Evolutionary conservation across 92 coral and sea anemone species (phyloP), one percentile per base, ranked within the genome.

Genomic region (Epizoanthus illoricatus): DNA sequence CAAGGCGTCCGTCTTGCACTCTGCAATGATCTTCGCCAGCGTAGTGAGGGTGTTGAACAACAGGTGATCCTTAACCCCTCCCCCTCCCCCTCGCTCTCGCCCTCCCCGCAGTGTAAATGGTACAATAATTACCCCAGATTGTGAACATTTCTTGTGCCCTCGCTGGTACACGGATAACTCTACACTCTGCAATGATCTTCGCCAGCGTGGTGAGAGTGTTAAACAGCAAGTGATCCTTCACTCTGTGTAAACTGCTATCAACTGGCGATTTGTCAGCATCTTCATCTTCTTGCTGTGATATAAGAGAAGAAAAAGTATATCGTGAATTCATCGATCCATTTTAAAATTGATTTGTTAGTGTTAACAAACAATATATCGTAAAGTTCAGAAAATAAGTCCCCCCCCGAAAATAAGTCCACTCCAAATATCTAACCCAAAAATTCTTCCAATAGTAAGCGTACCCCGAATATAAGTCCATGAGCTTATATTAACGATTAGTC

Each of bases 31-130:
- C 70, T 97, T 97, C 2, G 94, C 92, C 84, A 97, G 85, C 8
- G 97, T 88, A 21, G 94, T 90, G 43, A 97, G 92, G 58, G 97
- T 76, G 72, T 94, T 97, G 57, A 97, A 94, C 65, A 97, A 89
- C 63, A 93, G 75, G 58, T 97, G 98, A 78, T 97, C 99, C 72
- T 81, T 90, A n/a, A n/a, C n/a, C n/a, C n/a, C n/a, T n/a, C n/a
- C n/a, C n/a, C n/a, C n/a, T n/a, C n/a, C n/a, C n/a, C n/a, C n/a
- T n/a, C n/a, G n/a, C n/a, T n/a, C n/a, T n/a, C n/a, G n/a, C 60
- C 84, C 56, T 2, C 5, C 5, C 49, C 39, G 16, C 33, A 18
- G 62, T 63, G 49, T 19, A 3, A 41, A 67, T 41, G 19, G 58
- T 10, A 18, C 28, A 28, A 23, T 20, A 57, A 81, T 70, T 83